Conservation (phyloP, 1,140 invertebrate species). For the Monomorium pharaonis region DNA sequence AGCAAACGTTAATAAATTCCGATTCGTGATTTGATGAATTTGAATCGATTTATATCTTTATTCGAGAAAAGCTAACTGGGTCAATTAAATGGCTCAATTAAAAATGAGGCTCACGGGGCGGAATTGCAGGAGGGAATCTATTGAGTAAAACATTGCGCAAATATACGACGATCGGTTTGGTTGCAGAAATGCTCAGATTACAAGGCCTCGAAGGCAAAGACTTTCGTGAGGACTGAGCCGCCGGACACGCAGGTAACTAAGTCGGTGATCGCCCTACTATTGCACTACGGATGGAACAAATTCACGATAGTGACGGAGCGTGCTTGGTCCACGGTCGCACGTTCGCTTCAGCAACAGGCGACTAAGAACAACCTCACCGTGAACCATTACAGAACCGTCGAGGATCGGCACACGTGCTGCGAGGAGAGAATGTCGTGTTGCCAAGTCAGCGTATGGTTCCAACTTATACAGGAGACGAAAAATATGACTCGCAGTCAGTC, state of each 20-base stretch:
- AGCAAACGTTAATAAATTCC: constrained; percentile 1
- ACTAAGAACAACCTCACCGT: constrained; percentile 91
- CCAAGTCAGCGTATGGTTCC: constrained; percentile 91
- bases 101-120: background rate
- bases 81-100: constrained; percentile 1
- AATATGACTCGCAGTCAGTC: constrained; percentile 94
- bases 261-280: constrained; percentile 95
- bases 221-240: constrained; percentile 97
- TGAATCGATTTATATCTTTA: background rate
- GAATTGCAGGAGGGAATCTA: background rate
- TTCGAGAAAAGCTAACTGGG: background rate
- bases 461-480: constrained; percentile 95
- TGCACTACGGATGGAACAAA: constrained; percentile 96
- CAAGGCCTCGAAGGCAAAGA: constrained; percentile 93
- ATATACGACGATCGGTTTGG: background rate
- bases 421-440: constrained; percentile 90
- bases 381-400: constrained; percentile 89
- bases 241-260: constrained; percentile 97
- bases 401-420: constrained; percentile 91
- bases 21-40: background rate
- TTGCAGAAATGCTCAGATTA: constrained; percentile 96
- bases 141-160: background rate
- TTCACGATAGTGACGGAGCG: constrained; percentile 97
- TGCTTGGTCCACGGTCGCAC: constrained; percentile 91
- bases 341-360: constrained; percentile 90